A percentile compares a stretch with the other conserved stretches of the same genome.
phyloP scores from a whole-genome alignment of 2,888 invertebrate species.

The Teleogryllus oceanicus region DNA sequence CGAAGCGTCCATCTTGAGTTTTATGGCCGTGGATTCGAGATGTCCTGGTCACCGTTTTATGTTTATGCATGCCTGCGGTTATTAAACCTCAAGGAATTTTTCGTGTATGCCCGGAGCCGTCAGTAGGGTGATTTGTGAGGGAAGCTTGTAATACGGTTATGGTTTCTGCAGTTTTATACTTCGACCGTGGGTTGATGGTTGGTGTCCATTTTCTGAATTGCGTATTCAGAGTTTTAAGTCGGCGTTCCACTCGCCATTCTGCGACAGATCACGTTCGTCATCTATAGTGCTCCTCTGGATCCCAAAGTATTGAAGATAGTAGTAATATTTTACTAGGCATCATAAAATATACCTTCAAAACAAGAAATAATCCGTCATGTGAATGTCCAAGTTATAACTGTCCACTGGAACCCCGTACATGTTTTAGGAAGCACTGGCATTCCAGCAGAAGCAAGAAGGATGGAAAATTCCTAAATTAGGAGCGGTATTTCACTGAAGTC shows the following conservation, averaged over 20 bases:
- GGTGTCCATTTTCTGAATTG: constrained; percentile 1
- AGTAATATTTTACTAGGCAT: too few relatives aligned
- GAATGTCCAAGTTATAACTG: too few relatives aligned
- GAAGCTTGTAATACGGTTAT: background rate
- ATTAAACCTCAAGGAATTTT: constrained; percentile 6
- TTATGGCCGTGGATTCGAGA: background rate
- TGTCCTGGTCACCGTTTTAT: background rate
- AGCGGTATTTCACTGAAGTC: too few relatives aligned
- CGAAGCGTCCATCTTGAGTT: background rate
- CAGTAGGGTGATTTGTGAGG: background rate
- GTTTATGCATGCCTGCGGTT: background rate
- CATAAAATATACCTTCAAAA: too few relatives aligned
- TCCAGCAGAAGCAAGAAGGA: too few relatives aligned
- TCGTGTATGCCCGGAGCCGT: background rate
- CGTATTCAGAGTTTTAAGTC: background rate
- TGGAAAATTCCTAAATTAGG: too few relatives aligned
- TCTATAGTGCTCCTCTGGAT: too few relatives aligned
- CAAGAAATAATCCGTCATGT: too few relatives aligned
- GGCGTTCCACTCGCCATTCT: background rate
- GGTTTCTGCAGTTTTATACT: background rate
- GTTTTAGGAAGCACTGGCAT: too few relatives aligned
- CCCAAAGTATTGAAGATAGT: too few relatives aligned
- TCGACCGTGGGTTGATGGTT: background rate
- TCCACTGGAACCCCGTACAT: too few relatives aligned
- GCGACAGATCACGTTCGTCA: background rate